These are phyloP conservation scores for Kryptolebias marmoratus DNA, from an alignment of 2,113 vertebrate genomes.

Conservation along the genomic window DNA sequence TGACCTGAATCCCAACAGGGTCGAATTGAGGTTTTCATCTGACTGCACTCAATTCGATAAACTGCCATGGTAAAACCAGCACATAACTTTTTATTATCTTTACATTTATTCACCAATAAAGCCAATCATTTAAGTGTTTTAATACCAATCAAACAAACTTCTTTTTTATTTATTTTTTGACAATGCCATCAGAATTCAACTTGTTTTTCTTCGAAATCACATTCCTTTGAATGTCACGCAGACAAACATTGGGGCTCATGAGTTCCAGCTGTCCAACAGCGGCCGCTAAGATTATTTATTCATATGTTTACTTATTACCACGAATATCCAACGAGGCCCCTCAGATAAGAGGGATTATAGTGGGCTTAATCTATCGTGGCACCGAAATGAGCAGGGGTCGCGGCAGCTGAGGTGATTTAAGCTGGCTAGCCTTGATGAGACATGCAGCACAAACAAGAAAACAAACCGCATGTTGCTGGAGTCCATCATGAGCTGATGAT, in stretches of 20 bases:
- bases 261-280: slow-evolving; percentile 63
- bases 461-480: slow-evolving; percentile 56
- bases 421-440: slow-evolving; percentile 67
- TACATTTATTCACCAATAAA: not conserved
- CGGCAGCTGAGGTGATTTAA: slow-evolving; percentile 74
- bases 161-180: not conserved
- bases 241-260: slow-evolving; percentile 61
- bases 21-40: slow-evolving; percentile 50
- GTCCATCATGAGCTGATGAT: slow-evolving; percentile 45
- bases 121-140: not conserved
- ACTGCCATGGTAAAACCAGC: not conserved
- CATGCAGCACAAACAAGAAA: slow-evolving; percentile 71
- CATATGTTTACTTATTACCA: slow-evolving; percentile 78
- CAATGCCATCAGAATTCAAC: not conserved
- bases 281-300: slow-evolving; percentile 74
- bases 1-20: slow-evolving; percentile 69
- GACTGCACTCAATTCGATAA: slow-evolving; percentile 30
- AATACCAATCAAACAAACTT: not conserved
- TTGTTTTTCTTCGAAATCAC: slow-evolving; percentile 55
- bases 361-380: slow-evolving; percentile 74
- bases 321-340: slow-evolving; percentile 70
- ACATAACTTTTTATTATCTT: slow-evolving; percentile 6
- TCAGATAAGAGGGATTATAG: slow-evolving; percentile 73
- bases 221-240: slow-evolving; percentile 48
- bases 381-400: slow-evolving; percentile 79